A percentile compares a stretch with the other conserved stretches of the same genome.
phyloP scores from a whole-genome alignment of 1,140 invertebrate genomes.

The Epicauta chinensis region DNA sequence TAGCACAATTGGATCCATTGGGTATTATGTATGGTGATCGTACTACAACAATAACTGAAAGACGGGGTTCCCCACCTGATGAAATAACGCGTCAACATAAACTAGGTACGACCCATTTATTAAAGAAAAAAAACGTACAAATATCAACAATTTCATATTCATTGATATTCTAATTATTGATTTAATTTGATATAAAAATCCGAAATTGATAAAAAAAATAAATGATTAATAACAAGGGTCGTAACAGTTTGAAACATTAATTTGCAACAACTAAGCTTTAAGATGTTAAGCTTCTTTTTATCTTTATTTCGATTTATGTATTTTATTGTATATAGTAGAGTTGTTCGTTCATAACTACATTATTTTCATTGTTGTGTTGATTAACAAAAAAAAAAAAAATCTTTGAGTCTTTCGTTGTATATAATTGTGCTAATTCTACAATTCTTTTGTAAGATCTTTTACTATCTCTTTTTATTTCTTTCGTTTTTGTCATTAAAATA shows the following conservation, averaged over 20 bases:
- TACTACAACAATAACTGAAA: conserved; percentile 48
- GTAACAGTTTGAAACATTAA: conserved; percentile 31
- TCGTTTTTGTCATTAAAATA: not conserved
- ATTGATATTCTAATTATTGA: not conserved
- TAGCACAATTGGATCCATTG: conserved; percentile 73
- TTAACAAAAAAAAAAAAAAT: not conserved
- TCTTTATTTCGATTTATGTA: conserved; percentile 2
- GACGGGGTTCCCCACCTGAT: conserved; percentile 53
- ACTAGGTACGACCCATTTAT: conserved; percentile 38
- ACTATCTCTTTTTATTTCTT: not conserved
- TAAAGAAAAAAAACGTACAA: too few relatives aligned
- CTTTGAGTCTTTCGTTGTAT: not conserved
- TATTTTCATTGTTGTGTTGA: too few relatives aligned
- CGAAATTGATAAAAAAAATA: too few relatives aligned
- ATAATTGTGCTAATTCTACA: too few relatives aligned
- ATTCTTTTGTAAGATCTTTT: not conserved
- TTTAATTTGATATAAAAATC: not conserved
- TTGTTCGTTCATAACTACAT: not conserved
- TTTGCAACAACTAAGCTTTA: not conserved
- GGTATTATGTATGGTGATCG: conserved; percentile 46
- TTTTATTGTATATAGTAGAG: not conserved
- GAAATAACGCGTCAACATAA: conserved; percentile 61
- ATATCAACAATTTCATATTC: not conserved
- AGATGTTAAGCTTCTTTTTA: not conserved
- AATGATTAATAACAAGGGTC: too few relatives aligned